These are phyloP conservation scores for Sardinella longiceps DNA, from an alignment of 2,797 vertebrate genomes.

Conservation along the genomic window DNA sequence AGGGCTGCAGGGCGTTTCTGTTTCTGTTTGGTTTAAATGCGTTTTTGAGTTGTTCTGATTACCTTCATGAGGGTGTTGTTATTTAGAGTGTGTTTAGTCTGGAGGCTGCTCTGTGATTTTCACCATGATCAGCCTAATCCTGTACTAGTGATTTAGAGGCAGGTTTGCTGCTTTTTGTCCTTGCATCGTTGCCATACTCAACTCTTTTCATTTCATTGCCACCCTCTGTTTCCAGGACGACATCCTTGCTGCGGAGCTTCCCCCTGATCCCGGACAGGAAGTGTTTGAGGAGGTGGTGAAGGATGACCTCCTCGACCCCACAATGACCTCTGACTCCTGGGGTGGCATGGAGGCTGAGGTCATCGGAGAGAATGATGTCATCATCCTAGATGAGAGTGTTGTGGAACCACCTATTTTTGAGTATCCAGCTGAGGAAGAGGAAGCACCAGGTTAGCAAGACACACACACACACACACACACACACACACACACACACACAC, in stretches of 20 bases:
- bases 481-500: constrained; percentile 16
- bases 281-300: constrained; percentile 38
- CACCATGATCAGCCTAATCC: too few relatives aligned
- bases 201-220: constrained; percentile 7
- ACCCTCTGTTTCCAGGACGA: constrained; percentile 70
- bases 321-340: constrained; percentile 32
- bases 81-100: too few relatives aligned
- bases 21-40: too few relatives aligned
- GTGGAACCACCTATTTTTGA: constrained; percentile 41
- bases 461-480: background rate
- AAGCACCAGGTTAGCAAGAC: background rate
- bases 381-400: constrained; percentile 64
- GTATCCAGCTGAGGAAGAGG: constrained; percentile 14
- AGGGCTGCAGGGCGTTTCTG: too few relatives aligned
- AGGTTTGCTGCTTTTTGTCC: background rate
- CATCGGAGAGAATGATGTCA: constrained; percentile 51
- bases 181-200: too few relatives aligned
- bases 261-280: constrained; percentile 59
- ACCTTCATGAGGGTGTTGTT: too few relatives aligned
- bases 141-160: too few relatives aligned
- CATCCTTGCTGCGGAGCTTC: constrained; percentile 69
- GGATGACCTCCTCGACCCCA: constrained; percentile 43
- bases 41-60: too few relatives aligned
- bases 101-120: too few relatives aligned
- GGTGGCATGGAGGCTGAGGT: constrained; percentile 23